Conservation (phyloP, 1,140 invertebrate genomes). For the Ectropis grisescens region DNA sequence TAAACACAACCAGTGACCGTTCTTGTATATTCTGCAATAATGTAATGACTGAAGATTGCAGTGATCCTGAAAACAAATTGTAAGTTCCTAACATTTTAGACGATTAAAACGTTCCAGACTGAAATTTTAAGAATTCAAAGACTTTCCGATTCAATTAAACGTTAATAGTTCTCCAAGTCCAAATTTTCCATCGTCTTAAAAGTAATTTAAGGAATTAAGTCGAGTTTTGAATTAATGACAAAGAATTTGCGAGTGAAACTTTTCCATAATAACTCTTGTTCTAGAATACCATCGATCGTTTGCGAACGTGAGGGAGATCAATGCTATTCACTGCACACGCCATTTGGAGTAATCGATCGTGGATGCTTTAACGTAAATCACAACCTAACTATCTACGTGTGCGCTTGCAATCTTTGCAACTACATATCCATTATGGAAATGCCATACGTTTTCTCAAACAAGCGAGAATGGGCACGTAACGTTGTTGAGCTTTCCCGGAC, state of each 20-base stretch:
- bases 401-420: conserved; percentile 46
- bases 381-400: conserved; percentile 32
- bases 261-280: neutral
- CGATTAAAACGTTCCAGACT: too few relatives aligned
- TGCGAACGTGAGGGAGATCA: conserved; percentile 30
- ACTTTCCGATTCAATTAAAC: too few relatives aligned
- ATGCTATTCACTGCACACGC: conserved; percentile 44
- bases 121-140: too few relatives aligned
- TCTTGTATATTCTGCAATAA: conserved; percentile 42
- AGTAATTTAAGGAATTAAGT: too few relatives aligned
- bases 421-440: conserved; percentile 41
- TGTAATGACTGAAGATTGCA: conserved; percentile 22
- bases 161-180: too few relatives aligned
- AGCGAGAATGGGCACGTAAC: conserved; percentile 40
- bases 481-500: conserved; percentile 38
- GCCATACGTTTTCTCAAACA: conserved; percentile 35
- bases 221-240: too few relatives aligned
- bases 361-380: conserved; percentile 40
- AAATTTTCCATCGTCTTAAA: too few relatives aligned
- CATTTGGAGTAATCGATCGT: conserved; percentile 43
- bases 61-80: conserved; percentile 31
- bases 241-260: too few relatives aligned
- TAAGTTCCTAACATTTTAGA: conserved; percentile 14
- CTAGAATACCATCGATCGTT: conserved; percentile 25
- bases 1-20: neutral